These are phyloP conservation scores for Peribatodes rhomboidaria DNA, from an alignment of 2,888 invertebrate genomes.

Conservation along the genomic window DNA sequence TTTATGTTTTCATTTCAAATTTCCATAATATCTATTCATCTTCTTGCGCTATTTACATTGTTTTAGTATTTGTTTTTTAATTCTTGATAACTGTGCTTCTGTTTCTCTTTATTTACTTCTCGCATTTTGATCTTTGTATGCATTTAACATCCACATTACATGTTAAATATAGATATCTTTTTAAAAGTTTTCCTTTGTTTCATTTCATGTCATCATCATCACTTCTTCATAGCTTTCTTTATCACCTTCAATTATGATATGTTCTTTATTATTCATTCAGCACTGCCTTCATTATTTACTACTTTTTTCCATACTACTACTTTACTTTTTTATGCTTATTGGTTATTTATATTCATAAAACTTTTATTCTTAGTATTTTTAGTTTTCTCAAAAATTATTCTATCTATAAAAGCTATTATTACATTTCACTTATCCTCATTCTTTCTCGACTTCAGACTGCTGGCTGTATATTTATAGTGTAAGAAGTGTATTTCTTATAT, in stretches of 20 bases:
- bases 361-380: neutral
- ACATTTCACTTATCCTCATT: neutral
- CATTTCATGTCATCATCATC: constrained; percentile 53
- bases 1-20: constrained; percentile 5
- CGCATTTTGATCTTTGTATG: constrained; percentile 20
- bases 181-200: constrained; percentile 56
- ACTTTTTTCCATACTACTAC: neutral
- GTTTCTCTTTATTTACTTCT: constrained; percentile 23
- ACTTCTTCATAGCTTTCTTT: constrained; percentile 19
- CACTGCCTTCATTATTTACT: constrained; percentile 5
- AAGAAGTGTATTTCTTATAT: too few species aligned
- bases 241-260: neutral
- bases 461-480: neutral
- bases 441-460: neutral
- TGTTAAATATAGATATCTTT: constrained; percentile 47
- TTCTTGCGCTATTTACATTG: constrained; percentile 17
- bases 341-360: neutral
- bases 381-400: too few species aligned
- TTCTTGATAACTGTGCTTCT: constrained; percentile 1
- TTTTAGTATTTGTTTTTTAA: constrained; percentile 1
- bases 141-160: constrained; percentile 27
- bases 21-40: constrained; percentile 39
- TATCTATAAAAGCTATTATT: neutral
- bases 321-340: neutral
- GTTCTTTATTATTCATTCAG: neutral